phyloP scores from a whole-genome alignment of 2,888 invertebrate genomes.

The Dioctria linearis region DNA sequence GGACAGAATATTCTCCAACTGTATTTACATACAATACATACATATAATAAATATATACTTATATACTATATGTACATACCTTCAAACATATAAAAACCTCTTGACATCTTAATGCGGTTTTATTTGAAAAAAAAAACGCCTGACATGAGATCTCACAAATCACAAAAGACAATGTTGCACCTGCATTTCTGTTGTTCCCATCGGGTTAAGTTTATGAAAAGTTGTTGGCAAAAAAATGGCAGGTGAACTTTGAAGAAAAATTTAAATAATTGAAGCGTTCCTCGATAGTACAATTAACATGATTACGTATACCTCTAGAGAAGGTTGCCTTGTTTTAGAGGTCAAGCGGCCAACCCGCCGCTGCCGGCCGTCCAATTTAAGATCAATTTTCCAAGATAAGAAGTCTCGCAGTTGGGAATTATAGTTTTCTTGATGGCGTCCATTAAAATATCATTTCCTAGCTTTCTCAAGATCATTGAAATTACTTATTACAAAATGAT shows the following conservation, averaged over 20 bases:
- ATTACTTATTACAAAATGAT: too few species aligned
- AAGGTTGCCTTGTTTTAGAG: background rate
- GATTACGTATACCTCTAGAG: background rate
- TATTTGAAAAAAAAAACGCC: slow-evolving; percentile 1
- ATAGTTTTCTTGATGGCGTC: background rate
- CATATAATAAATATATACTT: too few species aligned
- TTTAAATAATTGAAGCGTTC: slow-evolving; percentile 7
- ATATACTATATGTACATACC: too few species aligned
- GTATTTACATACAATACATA: background rate
- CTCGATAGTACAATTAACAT: slow-evolving; percentile 22
- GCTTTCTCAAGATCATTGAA: background rate
- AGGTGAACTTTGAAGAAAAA: slow-evolving; percentile 27
- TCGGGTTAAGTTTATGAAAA: slow-evolving; percentile 22
- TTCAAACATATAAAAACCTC: too few species aligned
- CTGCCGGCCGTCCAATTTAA: background rate
- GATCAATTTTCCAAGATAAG: background rate
- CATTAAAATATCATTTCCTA: background rate
- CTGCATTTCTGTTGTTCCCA: slow-evolving; percentile 31
- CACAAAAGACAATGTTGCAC: slow-evolving; percentile 45
- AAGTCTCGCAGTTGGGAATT: background rate
- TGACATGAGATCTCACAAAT: slow-evolving; percentile 42
- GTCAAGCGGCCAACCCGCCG: background rate
- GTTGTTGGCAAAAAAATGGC: background rate
- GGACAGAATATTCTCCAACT: background rate
- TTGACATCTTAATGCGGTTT: background rate